These are phyloP conservation scores for Artibeus lituratus DNA, from an alignment of 2,797 vertebrate genomes.

Conservation along the genomic window DNA sequence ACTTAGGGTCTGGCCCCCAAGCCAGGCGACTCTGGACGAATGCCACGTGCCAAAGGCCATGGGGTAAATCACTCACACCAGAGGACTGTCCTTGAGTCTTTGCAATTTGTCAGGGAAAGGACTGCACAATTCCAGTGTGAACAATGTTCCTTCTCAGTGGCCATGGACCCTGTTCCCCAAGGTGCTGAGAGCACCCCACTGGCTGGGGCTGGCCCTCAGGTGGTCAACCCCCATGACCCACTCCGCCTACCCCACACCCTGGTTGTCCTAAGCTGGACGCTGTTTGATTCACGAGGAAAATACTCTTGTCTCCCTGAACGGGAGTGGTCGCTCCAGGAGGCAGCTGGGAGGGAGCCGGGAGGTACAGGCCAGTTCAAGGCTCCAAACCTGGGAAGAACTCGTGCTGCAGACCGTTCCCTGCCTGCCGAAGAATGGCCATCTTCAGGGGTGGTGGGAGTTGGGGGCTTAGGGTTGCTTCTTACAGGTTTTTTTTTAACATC, in stretches of 20 bases:
- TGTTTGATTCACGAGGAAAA: neutral
- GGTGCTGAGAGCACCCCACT: neutral
- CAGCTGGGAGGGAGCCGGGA: neutral
- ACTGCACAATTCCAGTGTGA: neutral
- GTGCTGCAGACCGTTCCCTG: accelerated
- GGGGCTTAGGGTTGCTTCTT: neutral
- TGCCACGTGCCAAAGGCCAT: neutral
- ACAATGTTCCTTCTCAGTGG: neutral
- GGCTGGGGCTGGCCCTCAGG: neutral
- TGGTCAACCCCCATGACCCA: neutral
- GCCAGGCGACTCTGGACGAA: neutral
- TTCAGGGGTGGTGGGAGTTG: neutral
- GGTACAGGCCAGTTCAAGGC: neutral
- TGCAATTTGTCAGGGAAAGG: neutral
- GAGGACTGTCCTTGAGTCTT: neutral
- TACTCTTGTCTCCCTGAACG: neutral
- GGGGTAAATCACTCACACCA: neutral
- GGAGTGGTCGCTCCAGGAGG: neutral
- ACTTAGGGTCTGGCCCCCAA: neutral
- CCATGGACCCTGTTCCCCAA: neutral
- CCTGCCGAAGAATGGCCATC: neutral
- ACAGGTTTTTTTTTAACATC: neutral
- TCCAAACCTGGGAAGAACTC: neutral
- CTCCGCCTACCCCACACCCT: neutral
- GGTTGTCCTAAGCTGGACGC: neutral